Base-by-base conservation (phyloP, 2,888 invertebrate species). In the Drosophila heteroneura region DNA sequence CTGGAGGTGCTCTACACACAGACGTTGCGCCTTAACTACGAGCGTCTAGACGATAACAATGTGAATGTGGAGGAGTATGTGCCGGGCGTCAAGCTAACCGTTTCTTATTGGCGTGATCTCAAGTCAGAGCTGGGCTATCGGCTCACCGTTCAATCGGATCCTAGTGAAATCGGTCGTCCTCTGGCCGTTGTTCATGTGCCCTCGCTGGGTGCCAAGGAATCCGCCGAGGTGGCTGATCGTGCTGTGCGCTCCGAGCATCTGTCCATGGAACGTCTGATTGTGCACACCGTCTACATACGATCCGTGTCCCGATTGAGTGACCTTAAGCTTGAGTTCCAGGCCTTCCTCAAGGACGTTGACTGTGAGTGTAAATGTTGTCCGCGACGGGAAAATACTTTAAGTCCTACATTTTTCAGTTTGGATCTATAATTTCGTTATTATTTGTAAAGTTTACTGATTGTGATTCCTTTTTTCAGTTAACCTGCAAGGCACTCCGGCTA, bases 231-330 rank as follows among this genome's bases (percentile, higher is more conserved):
- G 62, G 96, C 96, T 1, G 96, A 96, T 88, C 94, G 96, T 78
- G 97, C 97, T 19, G 96, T 98, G 51, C 95, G 97, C 82, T 97
- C 97, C 32, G 98, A 98, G 93, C 96, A 97, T 89, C 95, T 99
- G n/a, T 98, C 98, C 7, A 97, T 99, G 96, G 99, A 99, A 94
- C 96, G 98, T 44, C 94, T 99, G 62, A 94, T 99, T 44, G 98
- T 99, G 9, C 98, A 98, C 92, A 99, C 99, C 0, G 98, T 99
- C 82, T 98, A 99, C 92, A 97, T 98, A 66, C 95, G 99, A 81
- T 97, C 98, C 0, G 95, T 97, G 63, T 96, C 97, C 78, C 95
- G 98, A 52, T 94, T 98, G 19, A 95, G 95, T 47, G 98, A 98
- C 91, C 95, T 98, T 39, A 97, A 97, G 92, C 95, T 97, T 76